phyloP scores from a whole-genome alignment of 2,888 invertebrate genomes.

The Pherbina coryleti region DNA sequence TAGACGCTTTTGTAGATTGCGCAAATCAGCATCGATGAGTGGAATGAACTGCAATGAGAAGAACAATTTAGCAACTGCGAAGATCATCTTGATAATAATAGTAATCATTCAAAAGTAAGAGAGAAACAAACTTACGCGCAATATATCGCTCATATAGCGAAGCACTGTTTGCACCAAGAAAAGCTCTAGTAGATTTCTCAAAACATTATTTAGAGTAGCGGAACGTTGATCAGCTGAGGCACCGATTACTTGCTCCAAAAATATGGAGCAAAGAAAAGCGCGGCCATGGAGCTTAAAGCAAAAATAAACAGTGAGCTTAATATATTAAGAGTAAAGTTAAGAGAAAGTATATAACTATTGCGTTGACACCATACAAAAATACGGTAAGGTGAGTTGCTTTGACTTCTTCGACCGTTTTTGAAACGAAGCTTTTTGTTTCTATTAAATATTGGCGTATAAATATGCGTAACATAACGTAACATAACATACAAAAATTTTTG shows the following conservation, averaged over 20 bases:
- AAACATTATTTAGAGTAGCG: slow-evolving; percentile 73
- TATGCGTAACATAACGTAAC: too few species aligned
- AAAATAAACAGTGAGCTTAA: neutral
- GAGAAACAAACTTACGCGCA: slow-evolving; percentile 74
- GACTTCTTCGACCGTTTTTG: too few species aligned
- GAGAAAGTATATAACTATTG: neutral
- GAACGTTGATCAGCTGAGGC: slow-evolving; percentile 73
- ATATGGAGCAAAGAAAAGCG: slow-evolving; percentile 81
- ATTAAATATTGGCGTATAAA: too few species aligned
- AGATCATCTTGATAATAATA: neutral
- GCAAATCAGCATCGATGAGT: slow-evolving; percentile 48
- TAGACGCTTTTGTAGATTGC: slow-evolving; percentile 76
- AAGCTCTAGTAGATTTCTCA: slow-evolving; percentile 81
- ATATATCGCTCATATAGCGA: slow-evolving; percentile 78
- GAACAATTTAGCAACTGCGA: neutral
- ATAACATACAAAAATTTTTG: too few species aligned
- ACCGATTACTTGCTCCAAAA: slow-evolving; percentile 79
- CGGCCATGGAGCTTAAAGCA: slow-evolving; percentile 83
- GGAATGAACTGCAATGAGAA: slow-evolving; percentile 56
- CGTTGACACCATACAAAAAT: too few species aligned
- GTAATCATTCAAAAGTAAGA: neutral
- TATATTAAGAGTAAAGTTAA: neutral
- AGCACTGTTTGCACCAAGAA: slow-evolving; percentile 83
- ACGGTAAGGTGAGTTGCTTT: too few species aligned
- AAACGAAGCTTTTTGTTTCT: too few species aligned